Base-by-base conservation (phyloP, 2,113 vertebrate genomes). In the Ctenomys sociabilis region DNA sequence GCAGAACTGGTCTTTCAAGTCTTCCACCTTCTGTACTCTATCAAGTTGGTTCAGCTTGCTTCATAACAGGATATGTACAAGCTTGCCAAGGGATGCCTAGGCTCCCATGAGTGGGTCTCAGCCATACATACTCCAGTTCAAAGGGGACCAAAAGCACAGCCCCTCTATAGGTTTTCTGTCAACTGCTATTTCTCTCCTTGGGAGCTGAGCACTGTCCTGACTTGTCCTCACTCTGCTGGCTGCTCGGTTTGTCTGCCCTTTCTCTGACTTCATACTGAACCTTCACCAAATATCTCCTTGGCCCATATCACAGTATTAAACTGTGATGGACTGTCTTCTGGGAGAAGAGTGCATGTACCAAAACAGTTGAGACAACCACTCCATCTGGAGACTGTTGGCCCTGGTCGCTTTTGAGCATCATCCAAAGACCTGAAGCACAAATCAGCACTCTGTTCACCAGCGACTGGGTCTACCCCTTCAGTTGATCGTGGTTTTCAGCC, bases 251-350 rank as follows among this genome's bases (percentile, higher is more conserved):
- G 63, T 63, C 85, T 88, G 64, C 19, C 73, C 85, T 81, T 85
- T 83, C 45, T 83, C n/a, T 77, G 66, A 73, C 95, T 96, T 93
- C 66, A 93, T 73, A 80, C 63, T 57, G 63, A 94, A 80, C 24
- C 8, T 85, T 93, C 9, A n/a, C 49, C 52, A 26, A 92, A 83
- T 75, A 63, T 40, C 63, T 73, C 14, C 3, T 24, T 52, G 77
- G 93, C 21, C 72, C 37, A 40, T 83, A 63, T 28, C 54, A 85
- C 32, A 59, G 22, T 45, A 72, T 83, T 26, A 61, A 88, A 73
- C 45, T 35, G 75, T 45, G 37, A 70, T 14, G 57, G 37, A n/a
- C 75, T 57, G 66, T 22, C 24, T 45, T 43, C 63, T 61, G 43
- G 57, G 64, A 84, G 43, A 59, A 80, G 35, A 17, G 24, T 49